Evolutionary conservation across 2,888 invertebrate species (phyloP), one percentile per base, ranked within the genome.

Genomic region (Yponomeuta malinellus): DNA sequence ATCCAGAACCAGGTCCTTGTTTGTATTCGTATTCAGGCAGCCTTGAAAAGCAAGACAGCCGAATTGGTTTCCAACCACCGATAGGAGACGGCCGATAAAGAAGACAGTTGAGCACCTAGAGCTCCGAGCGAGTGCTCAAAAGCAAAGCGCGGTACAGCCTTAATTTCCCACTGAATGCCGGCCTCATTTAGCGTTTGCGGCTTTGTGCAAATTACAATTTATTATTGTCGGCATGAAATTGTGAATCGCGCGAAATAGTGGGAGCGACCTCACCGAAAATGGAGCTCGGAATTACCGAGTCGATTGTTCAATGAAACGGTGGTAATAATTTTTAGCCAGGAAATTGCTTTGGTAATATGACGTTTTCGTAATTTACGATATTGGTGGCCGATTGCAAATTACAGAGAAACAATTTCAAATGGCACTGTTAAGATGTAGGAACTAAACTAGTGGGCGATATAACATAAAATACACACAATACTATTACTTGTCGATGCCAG

Each of bases 101-200:
- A 43, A 43, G 43, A 43, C 8, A 59, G 52, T 59, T 59, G 52
- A 15, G 15, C 2, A 15, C 12, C 52, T 59, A 59, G 1, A 2
- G 65, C 31, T 65, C 29, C 65, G n/a, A 65, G 12, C 31, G 12
- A 8, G 65, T 33, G 65, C 33, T 65, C 65, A 31, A 59, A 59
- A 59, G 15, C 15, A 59, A 15, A 12, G 52, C 5, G 65, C 29
- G 10, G 63, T 15, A 63, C 23, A 65, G 29, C 12, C 33, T 65
- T 1, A 29, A 65, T 1, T 33, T 31, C 31, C 65, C 65, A 29
- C 65, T 65, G 65, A 65, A 65, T 65, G 65, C 29, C 10, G 29
- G 8, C 33, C 65, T 65, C 33, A 65, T 65, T 65, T 33, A 65
- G 65, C 31, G 65, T 10, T 65, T 12, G 29, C 31, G 65, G 65